Conservation (phyloP, 2,797 vertebrate species). For the Chrosomus eos region DNA sequence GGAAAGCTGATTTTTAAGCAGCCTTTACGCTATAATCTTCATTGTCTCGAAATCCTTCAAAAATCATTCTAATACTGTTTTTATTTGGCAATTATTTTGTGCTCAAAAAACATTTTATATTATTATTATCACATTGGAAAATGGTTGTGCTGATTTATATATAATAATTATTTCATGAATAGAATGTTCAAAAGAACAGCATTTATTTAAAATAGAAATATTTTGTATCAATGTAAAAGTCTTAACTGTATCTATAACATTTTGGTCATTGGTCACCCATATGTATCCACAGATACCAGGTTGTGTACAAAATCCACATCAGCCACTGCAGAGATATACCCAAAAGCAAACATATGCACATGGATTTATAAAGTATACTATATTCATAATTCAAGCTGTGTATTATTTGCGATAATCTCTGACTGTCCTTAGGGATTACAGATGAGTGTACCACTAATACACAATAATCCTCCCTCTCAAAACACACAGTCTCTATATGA, state of each 20-base stretch:
- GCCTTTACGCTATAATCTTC: background rate
- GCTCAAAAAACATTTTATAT: background rate
- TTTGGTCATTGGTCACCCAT: background rate
- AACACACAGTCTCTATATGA: conserved; percentile 25
- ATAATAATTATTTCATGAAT: no score
- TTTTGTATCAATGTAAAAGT: background rate
- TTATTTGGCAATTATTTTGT: background rate
- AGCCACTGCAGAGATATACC: background rate
- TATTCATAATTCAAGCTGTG: conserved; percentile 35
- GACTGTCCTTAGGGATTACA: conserved; percentile 55
- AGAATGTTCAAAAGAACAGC: background rate
- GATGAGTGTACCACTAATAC: conserved; percentile 45
- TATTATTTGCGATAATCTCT: conserved; percentile 54
- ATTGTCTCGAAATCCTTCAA: background rate
- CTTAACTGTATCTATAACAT: background rate
- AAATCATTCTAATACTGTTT: background rate
- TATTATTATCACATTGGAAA: background rate
- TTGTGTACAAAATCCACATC: conserved; percentile 6
- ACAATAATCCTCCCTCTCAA: conserved; percentile 53
- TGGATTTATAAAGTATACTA: conserved; percentile 25
- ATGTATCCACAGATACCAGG: background rate
- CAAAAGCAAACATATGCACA: conserved; percentile 32
- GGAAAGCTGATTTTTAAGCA: background rate
- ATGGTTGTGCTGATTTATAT: background rate
- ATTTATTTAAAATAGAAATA: background rate